Evolutionary conservation across 2,888 invertebrate genomes (phyloP).

Genomic region (Polyommatus icarus): DNA sequence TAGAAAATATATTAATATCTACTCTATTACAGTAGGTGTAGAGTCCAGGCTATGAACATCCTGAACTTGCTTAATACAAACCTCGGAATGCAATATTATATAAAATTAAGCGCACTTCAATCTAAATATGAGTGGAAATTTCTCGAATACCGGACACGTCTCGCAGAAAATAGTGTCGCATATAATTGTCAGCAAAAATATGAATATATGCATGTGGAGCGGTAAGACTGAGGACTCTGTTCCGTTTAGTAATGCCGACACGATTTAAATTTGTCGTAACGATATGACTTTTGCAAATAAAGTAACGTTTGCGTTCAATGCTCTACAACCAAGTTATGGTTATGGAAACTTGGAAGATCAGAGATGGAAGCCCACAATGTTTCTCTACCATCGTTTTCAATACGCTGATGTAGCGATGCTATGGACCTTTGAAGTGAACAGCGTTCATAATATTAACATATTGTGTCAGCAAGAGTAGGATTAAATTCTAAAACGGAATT

Average conservation of each 20-base stretch:
- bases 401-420: no score
- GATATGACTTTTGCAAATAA: neutral
- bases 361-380: no score
- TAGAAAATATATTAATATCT: neutral
- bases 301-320: neutral
- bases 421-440: no score
- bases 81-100: conserved; percentile 39
- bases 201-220: conserved; percentile 57
- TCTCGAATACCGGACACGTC: conserved; percentile 42
- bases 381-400: no score
- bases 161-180: conserved; percentile 50
- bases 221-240: conserved; percentile 35
- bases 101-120: conserved; percentile 42
- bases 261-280: neutral
- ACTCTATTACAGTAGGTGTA: neutral
- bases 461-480: no score
- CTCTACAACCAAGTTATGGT: neutral
- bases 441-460: no score
- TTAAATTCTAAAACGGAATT: no score
- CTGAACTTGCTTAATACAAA: conserved; percentile 11
- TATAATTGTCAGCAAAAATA: conserved; percentile 51
- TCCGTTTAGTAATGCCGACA: conserved; percentile 33
- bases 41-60: neutral
- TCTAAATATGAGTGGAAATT: conserved; percentile 40
- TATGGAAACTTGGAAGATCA: no score